Evolutionary conservation across 2,113 vertebrate genomes (phyloP), one percentile per base, ranked within the genome.

Genomic region (Phyllopteryx taeniolatus): DNA sequence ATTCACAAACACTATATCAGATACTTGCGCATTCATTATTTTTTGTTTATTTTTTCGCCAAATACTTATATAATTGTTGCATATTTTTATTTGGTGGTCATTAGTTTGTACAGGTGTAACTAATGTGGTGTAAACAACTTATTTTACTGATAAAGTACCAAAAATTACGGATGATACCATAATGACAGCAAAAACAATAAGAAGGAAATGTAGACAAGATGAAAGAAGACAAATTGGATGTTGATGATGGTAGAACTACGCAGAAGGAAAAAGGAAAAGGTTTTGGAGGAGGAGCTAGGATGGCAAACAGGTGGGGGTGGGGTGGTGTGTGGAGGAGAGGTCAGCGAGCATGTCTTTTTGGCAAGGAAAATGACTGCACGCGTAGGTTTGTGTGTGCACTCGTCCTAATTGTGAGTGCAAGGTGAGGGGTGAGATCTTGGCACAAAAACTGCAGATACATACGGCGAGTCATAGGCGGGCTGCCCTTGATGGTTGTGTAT

Each of bases 351-450:
- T 59, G 61, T 84, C 74, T 80, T 82, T 86, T 61, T 76, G 66
- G 67, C 17, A 49, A 74, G 71, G 77, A 85, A 84, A 86, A 79
- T 79, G 79, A 85, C 77, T 67, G 68, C 49, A 47, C 60, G 54
- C 33, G 42, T 67, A 33, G 66, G 67, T 42, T 44, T 60, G 57
- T 74, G 51, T 56, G 65, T 14, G 46, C 44, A 67, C 79, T 19
- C 47, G 3, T 51, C 77, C 75, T 86, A 88, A 88, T 85, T 85
- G 87, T 84, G 80, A 67, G 79, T 27, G 75, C 77, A 85, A 84
- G 88, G 86, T 87, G 83, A 86, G 84, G 78, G 85, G 84, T 88
- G 83, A 88, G 84, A 74, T 59, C 76, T 67, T 77, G 87, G 85
- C 81, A 75, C 69, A 77, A 70, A 70, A 83, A 78, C 73, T 79